phyloP scores from a whole-genome alignment of 92 coral and sea anemone genomes.

The Porites cylindrica region DNA sequence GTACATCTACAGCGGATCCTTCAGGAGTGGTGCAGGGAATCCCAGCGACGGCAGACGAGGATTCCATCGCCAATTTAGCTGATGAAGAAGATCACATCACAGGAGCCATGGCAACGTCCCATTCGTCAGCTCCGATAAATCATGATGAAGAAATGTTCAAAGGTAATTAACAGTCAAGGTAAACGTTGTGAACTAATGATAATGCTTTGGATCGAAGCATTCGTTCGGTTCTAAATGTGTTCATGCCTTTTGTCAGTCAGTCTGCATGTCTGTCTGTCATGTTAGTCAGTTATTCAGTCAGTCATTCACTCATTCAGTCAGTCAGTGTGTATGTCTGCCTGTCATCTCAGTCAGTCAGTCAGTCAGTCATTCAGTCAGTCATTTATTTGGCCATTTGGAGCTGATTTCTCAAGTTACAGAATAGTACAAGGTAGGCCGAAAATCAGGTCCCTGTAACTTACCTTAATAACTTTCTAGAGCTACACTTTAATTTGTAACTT shows the following conservation, averaged over 20 bases:
- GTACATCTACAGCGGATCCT: conserved; percentile 64
- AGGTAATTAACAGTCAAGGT: conserved; percentile 55
- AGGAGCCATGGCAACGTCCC: conserved; percentile 40
- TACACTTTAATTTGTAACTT: not conserved
- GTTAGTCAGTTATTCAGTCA: too few relatives aligned
- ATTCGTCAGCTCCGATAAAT: conserved; percentile 66
- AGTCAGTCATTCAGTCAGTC: too few relatives aligned
- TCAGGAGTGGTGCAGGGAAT: conserved; percentile 56
- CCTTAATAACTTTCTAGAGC: not conserved
- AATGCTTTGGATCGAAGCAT: not conserved
- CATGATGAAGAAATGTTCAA: conserved; percentile 87
- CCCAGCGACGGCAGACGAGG: conserved; percentile 17
- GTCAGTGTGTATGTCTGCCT: too few relatives aligned
- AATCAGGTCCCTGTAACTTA: too few relatives aligned
- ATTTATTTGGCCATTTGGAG: too few relatives aligned
- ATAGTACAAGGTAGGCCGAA: too few relatives aligned
- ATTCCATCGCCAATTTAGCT: conserved; percentile 26
- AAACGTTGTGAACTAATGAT: not conserved
- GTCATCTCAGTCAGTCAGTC: too few relatives aligned
- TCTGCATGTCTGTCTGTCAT: too few relatives aligned
- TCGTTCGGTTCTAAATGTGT: too few relatives aligned
- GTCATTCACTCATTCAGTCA: too few relatives aligned
- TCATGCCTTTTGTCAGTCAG: too few relatives aligned
- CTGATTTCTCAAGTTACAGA: too few relatives aligned
- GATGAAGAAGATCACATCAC: conserved; percentile 34